Base-by-base conservation (phyloP, 2,888 invertebrate species). In the Brassicogethes aeneus region DNA sequence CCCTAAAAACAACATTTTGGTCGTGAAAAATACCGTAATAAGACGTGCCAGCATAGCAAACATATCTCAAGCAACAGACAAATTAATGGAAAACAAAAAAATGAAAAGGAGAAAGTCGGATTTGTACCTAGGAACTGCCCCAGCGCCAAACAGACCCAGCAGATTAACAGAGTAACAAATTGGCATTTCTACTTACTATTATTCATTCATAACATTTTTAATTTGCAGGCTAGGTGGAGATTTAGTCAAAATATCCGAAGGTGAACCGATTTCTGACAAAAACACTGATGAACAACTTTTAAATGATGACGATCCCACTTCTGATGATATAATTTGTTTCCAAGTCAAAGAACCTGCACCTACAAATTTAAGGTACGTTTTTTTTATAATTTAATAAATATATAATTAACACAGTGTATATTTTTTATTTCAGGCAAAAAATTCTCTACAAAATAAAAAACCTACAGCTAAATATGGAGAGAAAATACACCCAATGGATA, bases 21-120 rank as follows among this genome's bases (percentile, higher is more conserved):
- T n/a, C n/a, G n/a, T n/a, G n/a, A n/a, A n/a, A n/a, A n/a, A n/a
- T n/a, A 13, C 57, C 57, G 62, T 69, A 45, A 65, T 68, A 53
- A 64, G 75, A 54, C 64, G 76, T 50, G 75, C 75, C 38, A 75
- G 75, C 53, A 72, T 75, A 44, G 74, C 74, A 72, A 51, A 68
- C 69, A 16, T 32, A 37, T 12, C 17, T 15, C 40, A 48, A 40
- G 13, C 17, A 17, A 31, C 35, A 12, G 15, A 31, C 14, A 30
- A 15, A 14, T 36, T 17, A 16, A 13, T 30, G 3, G 55, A 56
- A 10, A 17, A 37, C 7, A 54, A 56, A 41, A 64, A 57, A 47
- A 52, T 64, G 32, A 53, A 55, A 10, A 55, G 65, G 36, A 55
- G 68, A 48, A 60, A 57, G 8, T 63, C 66, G 2, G 65, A 66